Conservation (phyloP, 1,140 invertebrate species). For the Hesperophylax magnus region DNA sequence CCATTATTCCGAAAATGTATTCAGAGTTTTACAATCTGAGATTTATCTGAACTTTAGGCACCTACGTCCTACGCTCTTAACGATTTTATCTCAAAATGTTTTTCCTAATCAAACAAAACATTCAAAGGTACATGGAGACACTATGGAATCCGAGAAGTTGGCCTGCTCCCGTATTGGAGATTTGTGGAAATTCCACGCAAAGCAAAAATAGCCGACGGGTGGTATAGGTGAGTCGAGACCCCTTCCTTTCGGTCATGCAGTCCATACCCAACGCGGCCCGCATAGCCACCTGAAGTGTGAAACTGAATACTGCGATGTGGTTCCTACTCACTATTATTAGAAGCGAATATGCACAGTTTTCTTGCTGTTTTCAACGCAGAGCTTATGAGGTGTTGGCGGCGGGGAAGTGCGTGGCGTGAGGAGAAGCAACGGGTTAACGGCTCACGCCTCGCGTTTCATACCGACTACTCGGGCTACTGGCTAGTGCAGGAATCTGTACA, state of each 20-base stretch:
- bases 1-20: too few relatives aligned
- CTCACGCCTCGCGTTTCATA: too few relatives aligned
- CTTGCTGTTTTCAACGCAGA: background rate
- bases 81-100: too few relatives aligned
- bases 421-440: too few relatives aligned
- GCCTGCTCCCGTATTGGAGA: background rate
- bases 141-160: constrained; percentile 6
- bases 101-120: too few relatives aligned
- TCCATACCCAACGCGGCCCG: background rate
- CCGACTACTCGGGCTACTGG: background rate
- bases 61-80: too few relatives aligned
- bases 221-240: background rate
- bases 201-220: background rate
- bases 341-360: constrained; percentile 17
- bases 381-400: constrained; percentile 8
- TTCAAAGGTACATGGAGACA: background rate
- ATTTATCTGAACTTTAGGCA: too few relatives aligned
- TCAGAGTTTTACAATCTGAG: too few relatives aligned
- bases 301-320: constrained; percentile 22
- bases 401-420: too few relatives aligned
- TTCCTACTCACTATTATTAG: constrained; percentile 13
- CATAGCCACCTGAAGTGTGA: constrained; percentile 22
- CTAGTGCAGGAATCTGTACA: background rate
- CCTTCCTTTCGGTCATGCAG: background rate
- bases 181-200: background rate